A percentile compares a stretch with the other conserved stretches of the same genome.
phyloP scores from a whole-genome alignment of 2,888 invertebrate species.

The Amaurobius ferox region DNA sequence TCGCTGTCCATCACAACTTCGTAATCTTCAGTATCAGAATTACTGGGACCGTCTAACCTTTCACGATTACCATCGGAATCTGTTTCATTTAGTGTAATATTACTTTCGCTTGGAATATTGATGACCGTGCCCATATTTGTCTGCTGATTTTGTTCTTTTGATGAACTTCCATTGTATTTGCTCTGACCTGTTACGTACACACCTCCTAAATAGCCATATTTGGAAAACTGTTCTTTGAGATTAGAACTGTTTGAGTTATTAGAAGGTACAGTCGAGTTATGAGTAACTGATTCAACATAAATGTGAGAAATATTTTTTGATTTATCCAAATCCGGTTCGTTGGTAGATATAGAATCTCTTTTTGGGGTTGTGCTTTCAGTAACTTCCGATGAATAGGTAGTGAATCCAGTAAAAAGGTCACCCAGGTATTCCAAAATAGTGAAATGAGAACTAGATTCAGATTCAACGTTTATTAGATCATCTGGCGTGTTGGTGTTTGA shows the following conservation, averaged over 20 bases:
- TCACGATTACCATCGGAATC: no score
- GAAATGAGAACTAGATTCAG: neutral
- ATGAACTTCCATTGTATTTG: slow-evolving; percentile 12
- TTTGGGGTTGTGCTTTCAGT: neutral
- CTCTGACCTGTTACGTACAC: slow-evolving; percentile 44
- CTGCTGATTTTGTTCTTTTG: neutral
- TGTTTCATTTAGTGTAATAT: no score
- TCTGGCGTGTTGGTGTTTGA: slow-evolving; percentile 1
- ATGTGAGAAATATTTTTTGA: neutral
- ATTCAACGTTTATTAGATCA: neutral
- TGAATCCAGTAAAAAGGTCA: slow-evolving; percentile 19
- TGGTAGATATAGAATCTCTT: neutral
- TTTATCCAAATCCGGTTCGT: neutral
- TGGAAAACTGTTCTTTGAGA: neutral
- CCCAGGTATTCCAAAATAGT: slow-evolving; percentile 11
- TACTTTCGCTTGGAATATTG: no score
- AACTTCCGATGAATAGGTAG: neutral
- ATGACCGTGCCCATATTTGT: no score
- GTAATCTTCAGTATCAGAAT: no score
- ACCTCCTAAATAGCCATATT: slow-evolving; percentile 34
- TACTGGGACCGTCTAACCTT: no score
- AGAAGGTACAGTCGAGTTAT: neutral
- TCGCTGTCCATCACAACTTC: no score
- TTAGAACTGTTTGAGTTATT: neutral
- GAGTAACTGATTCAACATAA: neutral